phyloP scores from a whole-genome alignment of 2,797 vertebrate species.

The Helarctos malayanus region DNA sequence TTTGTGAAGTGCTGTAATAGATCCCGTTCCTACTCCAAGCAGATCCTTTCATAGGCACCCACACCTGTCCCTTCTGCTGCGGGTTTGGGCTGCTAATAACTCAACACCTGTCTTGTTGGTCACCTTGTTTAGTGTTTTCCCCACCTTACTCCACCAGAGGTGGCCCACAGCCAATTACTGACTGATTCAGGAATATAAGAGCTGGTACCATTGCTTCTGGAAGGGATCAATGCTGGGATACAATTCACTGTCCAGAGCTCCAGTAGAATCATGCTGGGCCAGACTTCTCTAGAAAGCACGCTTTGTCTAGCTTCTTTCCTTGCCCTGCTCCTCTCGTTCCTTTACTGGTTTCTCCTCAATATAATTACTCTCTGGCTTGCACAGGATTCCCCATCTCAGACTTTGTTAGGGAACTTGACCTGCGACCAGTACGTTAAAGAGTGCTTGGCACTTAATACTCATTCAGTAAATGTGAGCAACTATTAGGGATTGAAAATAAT shows the following conservation, averaged over 20 bases:
- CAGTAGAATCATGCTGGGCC: not conserved
- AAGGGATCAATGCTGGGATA: not conserved
- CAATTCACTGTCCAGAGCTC: not conserved
- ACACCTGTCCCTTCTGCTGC: no score
- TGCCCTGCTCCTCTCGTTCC: not conserved
- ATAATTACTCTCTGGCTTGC: not conserved
- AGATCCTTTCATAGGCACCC: not conserved
- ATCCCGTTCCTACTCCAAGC: accelerated
- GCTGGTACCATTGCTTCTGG: not conserved
- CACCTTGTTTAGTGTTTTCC: not conserved
- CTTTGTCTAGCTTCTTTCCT: not conserved
- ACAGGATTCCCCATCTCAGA: not conserved
- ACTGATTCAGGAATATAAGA: not conserved
- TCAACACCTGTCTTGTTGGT: not conserved
- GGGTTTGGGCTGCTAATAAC: not conserved
- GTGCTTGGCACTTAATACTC: not conserved
- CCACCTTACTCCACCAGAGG: not conserved
- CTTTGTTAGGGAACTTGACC: not conserved
- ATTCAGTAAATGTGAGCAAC: not conserved
- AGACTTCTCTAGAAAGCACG: not conserved
- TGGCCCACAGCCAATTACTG: not conserved
- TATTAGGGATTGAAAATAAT: not conserved
- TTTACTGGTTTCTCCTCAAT: not conserved
- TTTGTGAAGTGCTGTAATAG: not conserved
- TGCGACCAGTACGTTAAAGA: not conserved